These are phyloP conservation scores for Gonioctena quinquepunctata DNA, from an alignment of 1,140 invertebrate genomes.

Conservation along the genomic window DNA sequence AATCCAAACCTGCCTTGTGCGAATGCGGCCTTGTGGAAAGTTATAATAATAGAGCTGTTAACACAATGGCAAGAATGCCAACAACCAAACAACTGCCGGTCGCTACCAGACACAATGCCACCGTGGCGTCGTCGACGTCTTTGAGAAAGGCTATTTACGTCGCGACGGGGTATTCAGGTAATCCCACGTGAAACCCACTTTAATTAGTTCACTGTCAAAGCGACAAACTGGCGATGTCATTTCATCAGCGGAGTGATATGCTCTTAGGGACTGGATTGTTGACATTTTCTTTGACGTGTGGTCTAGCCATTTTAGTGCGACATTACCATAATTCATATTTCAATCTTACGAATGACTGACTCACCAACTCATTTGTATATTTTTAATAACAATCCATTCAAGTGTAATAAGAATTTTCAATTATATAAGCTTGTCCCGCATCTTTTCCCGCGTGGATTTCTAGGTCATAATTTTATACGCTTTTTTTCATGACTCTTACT, in stretches of 20 bases:
- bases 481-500: no score
- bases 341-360: no score
- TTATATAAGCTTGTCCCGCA: no score
- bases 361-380: no score
- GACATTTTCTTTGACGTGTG: no score
- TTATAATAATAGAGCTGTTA: constrained; percentile 38
- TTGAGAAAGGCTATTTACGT: constrained; percentile 38
- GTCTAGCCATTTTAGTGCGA: no score
- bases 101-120: neutral
- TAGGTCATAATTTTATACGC: no score
- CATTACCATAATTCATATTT: no score
- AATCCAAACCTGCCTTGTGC: neutral
- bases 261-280: neutral
- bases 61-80: constrained; percentile 35
- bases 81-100: neutral
- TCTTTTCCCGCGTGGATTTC: no score
- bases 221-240: constrained; percentile 38
- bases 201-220: constrained; percentile 50
- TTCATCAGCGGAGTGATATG: neutral
- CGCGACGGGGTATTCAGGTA: constrained; percentile 37
- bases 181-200: constrained; percentile 43
- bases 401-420: no score
- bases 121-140: constrained; percentile 4
- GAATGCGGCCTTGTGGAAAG: constrained; percentile 12
- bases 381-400: no score